phyloP scores from a whole-genome alignment of 2,888 invertebrate genomes.

The Watsonalla binaria region DNA sequence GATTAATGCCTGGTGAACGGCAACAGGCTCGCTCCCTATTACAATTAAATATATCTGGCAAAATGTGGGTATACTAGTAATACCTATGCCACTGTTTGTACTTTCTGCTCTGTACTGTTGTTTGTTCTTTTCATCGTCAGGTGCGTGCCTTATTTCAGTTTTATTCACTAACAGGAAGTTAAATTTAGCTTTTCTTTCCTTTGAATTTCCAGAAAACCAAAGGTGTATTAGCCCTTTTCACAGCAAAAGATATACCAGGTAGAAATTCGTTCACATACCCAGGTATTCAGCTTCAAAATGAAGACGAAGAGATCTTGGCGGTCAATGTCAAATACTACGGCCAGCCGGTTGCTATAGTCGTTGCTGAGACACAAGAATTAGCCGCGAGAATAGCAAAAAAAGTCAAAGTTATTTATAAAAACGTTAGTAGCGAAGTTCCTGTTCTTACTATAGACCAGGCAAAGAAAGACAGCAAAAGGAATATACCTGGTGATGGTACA shows the following conservation, averaged over 20 bases:
- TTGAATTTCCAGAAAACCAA: slow-evolving; percentile 67
- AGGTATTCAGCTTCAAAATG: slow-evolving; percentile 48
- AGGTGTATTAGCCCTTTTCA: slow-evolving; percentile 81
- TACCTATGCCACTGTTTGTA: too few species aligned
- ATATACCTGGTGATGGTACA: slow-evolving; percentile 27
- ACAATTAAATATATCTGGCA: too few species aligned
- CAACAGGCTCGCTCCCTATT: too few species aligned
- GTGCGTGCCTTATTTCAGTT: too few species aligned
- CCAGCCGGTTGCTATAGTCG: slow-evolving; percentile 84
- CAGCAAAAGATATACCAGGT: slow-evolving; percentile 84
- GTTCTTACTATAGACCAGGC: slow-evolving; percentile 58
- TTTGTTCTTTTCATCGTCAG: too few species aligned
- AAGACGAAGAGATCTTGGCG: slow-evolving; percentile 74
- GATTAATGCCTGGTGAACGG: too few species aligned
- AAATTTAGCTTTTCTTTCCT: not conserved
- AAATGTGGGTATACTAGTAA: too few species aligned
- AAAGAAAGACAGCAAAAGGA: slow-evolving; percentile 61
- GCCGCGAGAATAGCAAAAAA: slow-evolving; percentile 77
- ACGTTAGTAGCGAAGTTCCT: slow-evolving; percentile 40
- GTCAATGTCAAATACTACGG: slow-evolving; percentile 80
- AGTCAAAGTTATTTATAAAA: slow-evolving; percentile 79
- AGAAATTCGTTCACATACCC: slow-evolving; percentile 74
- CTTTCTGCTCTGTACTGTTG: too few species aligned
- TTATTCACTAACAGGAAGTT: not conserved
- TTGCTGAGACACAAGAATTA: slow-evolving; percentile 76